phyloP scores from a whole-genome alignment of 1,140 invertebrate genomes.

The Episyrphus balteatus region DNA sequence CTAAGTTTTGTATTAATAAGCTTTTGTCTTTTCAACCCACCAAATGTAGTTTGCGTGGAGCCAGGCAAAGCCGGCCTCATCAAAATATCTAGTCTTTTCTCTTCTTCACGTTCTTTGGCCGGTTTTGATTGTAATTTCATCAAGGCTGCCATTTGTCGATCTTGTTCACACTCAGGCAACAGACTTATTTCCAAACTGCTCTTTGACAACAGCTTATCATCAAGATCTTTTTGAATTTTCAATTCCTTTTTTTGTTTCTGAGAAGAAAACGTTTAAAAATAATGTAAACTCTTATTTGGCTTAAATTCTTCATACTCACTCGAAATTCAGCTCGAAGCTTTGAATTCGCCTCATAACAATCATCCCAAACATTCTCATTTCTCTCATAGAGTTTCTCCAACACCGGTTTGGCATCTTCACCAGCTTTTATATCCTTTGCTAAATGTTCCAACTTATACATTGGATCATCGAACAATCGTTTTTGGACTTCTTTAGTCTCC shows the following conservation, averaged over 20 bases:
- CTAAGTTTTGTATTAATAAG: constrained; percentile 31
- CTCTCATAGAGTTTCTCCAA: constrained; percentile 63
- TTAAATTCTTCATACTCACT: not conserved
- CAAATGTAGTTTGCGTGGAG: constrained; percentile 44
- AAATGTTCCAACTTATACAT: constrained; percentile 96
- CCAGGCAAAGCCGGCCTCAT: constrained; percentile 47
- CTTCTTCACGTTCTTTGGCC: constrained; percentile 37
- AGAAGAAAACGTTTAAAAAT: constrained; percentile 28
- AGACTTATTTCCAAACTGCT: constrained; percentile 67
- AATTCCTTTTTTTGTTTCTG: constrained; percentile 65
- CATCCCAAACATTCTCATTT: constrained; percentile 71
- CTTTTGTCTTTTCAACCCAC: constrained; percentile 43
- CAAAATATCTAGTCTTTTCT: constrained; percentile 42
- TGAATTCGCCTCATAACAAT: constrained; percentile 84
- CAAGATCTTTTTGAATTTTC: constrained; percentile 51
- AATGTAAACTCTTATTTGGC: not conserved
- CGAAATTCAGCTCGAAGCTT: constrained; percentile 71
- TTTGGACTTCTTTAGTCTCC: constrained; percentile 78
- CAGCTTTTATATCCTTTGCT: constrained; percentile 62
- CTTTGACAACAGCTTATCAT: constrained; percentile 63
- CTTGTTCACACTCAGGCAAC: constrained; percentile 67
- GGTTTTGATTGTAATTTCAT: constrained; percentile 50
- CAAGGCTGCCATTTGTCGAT: constrained; percentile 64
- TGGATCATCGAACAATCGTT: constrained; percentile 81
- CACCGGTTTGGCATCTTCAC: constrained; percentile 56